These are phyloP conservation scores for Hedya salicella DNA, from an alignment of 2,888 invertebrate species.

Conservation along the genomic window DNA sequence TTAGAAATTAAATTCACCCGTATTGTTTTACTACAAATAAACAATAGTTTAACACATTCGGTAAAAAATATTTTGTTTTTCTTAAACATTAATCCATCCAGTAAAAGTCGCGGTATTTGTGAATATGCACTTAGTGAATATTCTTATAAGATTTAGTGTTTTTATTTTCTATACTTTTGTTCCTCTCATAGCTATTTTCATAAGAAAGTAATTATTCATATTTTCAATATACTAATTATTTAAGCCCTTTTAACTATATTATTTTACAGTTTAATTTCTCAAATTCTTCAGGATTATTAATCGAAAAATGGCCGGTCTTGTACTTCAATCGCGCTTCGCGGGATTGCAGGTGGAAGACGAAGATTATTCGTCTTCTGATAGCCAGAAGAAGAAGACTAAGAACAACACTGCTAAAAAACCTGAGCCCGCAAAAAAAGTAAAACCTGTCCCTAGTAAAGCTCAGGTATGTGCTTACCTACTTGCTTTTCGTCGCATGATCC, in stretches of 20 bases:
- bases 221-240: background rate
- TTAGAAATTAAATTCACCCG: constrained; percentile 23
- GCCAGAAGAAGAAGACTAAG: constrained; percentile 75
- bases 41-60: background rate
- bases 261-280: background rate
- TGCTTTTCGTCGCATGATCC: constrained; percentile 43
- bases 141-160: constrained; percentile 24
- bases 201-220: background rate
- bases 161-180: background rate
- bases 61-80: constrained; percentile 8
- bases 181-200: background rate
- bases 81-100: background rate
- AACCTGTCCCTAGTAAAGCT: constrained; percentile 59
- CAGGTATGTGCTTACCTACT: constrained; percentile 54
- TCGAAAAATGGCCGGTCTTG: constrained; percentile 85
- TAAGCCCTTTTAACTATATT: background rate
- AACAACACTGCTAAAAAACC: constrained; percentile 61
- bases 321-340: constrained; percentile 90
- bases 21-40: background rate
- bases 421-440: constrained; percentile 70
- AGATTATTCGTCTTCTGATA: constrained; percentile 73
- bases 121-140: background rate
- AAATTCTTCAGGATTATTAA: constrained; percentile 30
- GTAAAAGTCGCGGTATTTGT: background rate
- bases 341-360: constrained; percentile 91